phyloP scores from a whole-genome alignment of 1,140 invertebrate species.

The Battus philenor region DNA sequence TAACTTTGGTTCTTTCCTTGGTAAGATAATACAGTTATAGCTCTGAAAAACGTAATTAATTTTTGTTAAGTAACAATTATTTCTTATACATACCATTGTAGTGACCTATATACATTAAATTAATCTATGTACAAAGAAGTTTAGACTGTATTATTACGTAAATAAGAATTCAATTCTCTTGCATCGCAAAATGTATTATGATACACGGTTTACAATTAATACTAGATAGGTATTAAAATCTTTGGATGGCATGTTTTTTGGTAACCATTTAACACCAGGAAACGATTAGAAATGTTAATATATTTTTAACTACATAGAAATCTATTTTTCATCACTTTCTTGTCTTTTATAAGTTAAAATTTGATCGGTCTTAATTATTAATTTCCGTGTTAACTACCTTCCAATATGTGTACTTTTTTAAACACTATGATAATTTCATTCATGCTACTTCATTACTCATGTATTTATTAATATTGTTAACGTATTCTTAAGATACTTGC shows the following conservation, averaged over 20 bases:
- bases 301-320: constrained; percentile 29
- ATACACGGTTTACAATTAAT: constrained; percentile 47
- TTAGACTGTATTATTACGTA: constrained; percentile 42
- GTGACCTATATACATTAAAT: too few species aligned
- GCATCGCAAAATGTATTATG: constrained; percentile 62
- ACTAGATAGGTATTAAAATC: constrained; percentile 53
- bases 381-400: too few species aligned
- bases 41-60: too few species aligned
- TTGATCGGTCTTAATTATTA: too few species aligned
- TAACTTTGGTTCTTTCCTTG: constrained; percentile 13
- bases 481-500: too few species aligned
- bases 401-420: too few species aligned
- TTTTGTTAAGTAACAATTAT: too few species aligned
- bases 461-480: constrained; percentile 20
- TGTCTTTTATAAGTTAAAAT: too few species aligned
- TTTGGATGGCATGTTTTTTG: constrained; percentile 61
- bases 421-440: too few species aligned
- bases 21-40: too few species aligned
- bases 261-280: constrained; percentile 27
- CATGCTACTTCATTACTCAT: too few species aligned
- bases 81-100: too few species aligned
- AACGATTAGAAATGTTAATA: constrained; percentile 20
- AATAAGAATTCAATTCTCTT: constrained; percentile 71
- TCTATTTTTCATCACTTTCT: constrained; percentile 53
- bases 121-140: constrained; percentile 34